Base-by-base conservation (phyloP, 2,113 vertebrate species). In the Saccopteryx leptura region DNA sequence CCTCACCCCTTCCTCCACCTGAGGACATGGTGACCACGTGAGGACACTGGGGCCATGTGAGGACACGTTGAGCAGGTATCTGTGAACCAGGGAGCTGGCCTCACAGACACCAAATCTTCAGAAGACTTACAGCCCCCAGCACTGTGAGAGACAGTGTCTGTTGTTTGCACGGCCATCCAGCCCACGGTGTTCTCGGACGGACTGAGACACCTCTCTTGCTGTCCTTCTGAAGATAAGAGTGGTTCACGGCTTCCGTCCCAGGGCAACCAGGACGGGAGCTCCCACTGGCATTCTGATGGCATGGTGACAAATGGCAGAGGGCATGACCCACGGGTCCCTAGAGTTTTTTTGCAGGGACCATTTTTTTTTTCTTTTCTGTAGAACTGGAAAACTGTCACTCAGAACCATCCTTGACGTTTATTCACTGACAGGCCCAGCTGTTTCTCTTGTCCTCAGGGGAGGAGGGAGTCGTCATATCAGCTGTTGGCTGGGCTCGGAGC, bases 281-380 rank as follows among this genome's bases (percentile, higher is more conserved):
- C 5, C 13, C 1, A 19, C 23, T 26, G 24, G 54, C 3, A 17
- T 33, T 14, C 65, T 69, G 19, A 52, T 0, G 3, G n/a, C 31
- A 2, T 54, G 48, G 31, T 6, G 17, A 63, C 74, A 31, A 12
- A 17, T 0, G 9, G 9, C 26, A 0, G 9, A 46, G 8, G 58
- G 9, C 13, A 0, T 2, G 3, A 11, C 5, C 58, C 15, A 1
- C 39, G 2, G 8, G 3, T 6, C 7, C 28, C 50, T 1, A 7
- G 21, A 2, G 14, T 26, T 69, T 81, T 66, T 75, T 50, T 8
- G 50, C 33, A 28, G 94, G 26, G 56, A 39, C 69, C 28, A 5
- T 14, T 12, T 18, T 72, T 12, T 18, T 72, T 65, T 26, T 60
- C 31, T 61, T 79, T 58, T 63, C 63, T 79, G 63, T 50, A n/a